phyloP scores from a whole-genome alignment of 1,140 invertebrate species.

The Panonychus citri region DNA sequence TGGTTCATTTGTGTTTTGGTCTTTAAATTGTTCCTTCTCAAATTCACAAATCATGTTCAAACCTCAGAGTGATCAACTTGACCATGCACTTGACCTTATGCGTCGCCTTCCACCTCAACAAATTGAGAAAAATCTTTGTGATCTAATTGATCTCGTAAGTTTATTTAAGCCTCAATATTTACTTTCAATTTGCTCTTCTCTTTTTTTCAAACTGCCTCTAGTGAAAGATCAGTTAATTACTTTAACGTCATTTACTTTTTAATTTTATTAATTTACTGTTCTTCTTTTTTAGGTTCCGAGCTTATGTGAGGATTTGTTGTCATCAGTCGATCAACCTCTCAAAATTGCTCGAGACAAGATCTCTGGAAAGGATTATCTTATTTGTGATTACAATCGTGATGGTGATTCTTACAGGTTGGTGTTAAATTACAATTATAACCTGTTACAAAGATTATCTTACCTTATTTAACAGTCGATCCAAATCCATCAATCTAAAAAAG shows the following conservation, averaged over 20 bases:
- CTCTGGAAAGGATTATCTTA: conserved; percentile 81
- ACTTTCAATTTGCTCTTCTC: neutral
- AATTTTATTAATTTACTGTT: neutral
- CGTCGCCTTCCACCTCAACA: conserved; percentile 90
- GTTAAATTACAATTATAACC: too few relatives aligned
- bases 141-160: conserved; percentile 68
- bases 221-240: neutral
- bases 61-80: conserved; percentile 50
- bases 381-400: conserved; percentile 98
- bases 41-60: neutral
- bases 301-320: conserved; percentile 86
- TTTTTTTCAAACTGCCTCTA: neutral
- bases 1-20: neutral
- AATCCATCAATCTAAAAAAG: too few relatives aligned
- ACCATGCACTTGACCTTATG: conserved; percentile 96
- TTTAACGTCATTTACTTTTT: neutral
- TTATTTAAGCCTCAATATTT: neutral
- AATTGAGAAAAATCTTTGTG: conserved; percentile 92
- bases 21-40: neutral
- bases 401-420: conserved; percentile 82
- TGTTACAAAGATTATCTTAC: too few relatives aligned
- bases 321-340: conserved; percentile 92
- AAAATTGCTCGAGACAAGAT: conserved; percentile 90
- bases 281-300: conserved; percentile 39
- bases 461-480: too few relatives aligned